Evolutionary conservation across 2,888 invertebrate species (phyloP), one percentile per base, ranked within the genome.

Genomic region (Lycophotia porphyrea): DNA sequence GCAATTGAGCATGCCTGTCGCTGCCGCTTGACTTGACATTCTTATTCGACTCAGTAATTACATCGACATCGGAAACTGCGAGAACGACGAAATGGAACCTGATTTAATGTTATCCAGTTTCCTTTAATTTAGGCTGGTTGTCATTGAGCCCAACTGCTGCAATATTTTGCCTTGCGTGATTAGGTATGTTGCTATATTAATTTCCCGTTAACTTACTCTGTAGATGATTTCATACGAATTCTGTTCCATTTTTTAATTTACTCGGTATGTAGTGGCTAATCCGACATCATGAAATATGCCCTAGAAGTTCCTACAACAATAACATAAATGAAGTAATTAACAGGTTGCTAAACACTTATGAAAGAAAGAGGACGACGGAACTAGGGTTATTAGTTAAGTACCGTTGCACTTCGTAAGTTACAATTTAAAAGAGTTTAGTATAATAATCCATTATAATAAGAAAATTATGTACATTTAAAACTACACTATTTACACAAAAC

Each of bases 61-160:
- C 84, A 66, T 47, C 49, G 81, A 80, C 21, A 81, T 73, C 63
- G 61, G 81, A 74, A 74, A 80, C 84, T 60, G 34, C 49, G 68
- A 65, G 44, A 73, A 66, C 24, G 24, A 49, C 55, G 61, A 67
- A 70, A 80, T 49, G 15, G 34, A 74, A 44, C 65, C 69, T 70
- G 74, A 63, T 58, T 74, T 73, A 27, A 74, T 39, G 49, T 74
- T 74, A 84, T 81, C 70, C 39, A 47, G 60, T 84, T 80, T 74
- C 81, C n/a, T 63, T 80, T 55, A 63, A 39, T 71, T 60, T 49
- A 68, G 34, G 7, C 60, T 65, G 24, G 36, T 65, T 74, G 47
- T 64, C 27, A 67, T 80, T 66, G 60, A 70, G 64, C 52, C 55
- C 24, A 47, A 39, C 65, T 78, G 24, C 7, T 44, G 70, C 64